Percentiles rank a stretch among this genome's conserved stretches.
phyloP scores from a whole-genome alignment of 2,888 invertebrate species.

The Diarsia dahlii region DNA sequence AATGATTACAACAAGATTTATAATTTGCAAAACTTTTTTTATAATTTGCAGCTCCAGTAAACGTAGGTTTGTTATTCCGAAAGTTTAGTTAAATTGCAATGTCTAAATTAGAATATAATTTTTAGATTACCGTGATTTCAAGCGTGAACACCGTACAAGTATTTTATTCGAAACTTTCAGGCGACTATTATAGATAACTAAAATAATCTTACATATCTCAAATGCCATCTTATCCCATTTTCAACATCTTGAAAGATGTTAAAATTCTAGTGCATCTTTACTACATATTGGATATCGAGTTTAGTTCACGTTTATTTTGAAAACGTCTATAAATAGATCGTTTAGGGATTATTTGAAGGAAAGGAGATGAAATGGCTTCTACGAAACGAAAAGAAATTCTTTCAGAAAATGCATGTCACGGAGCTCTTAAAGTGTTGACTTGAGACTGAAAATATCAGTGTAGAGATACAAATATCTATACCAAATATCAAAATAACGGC shows the following conservation, averaged over 20 bases:
- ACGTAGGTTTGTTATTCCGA: not conserved
- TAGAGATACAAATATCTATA: too few relatives aligned
- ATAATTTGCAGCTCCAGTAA: not conserved
- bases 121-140: not conserved
- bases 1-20: too few relatives aligned
- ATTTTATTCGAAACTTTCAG: not conserved
- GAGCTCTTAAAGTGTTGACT: not conserved
- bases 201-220: constrained; percentile 1
- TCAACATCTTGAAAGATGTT: not conserved
- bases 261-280: constrained; percentile 24
- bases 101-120: not conserved
- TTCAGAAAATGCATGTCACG: not conserved
- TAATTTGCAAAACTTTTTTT: too few relatives aligned
- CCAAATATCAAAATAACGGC: too few relatives aligned
- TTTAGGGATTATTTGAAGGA: constrained; percentile 2
- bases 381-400: not conserved
- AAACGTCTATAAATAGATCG: constrained; percentile 2
- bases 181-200: constrained; percentile 11
- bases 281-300: constrained; percentile 35
- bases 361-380: not conserved
- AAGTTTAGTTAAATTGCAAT: not conserved
- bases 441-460: not conserved
- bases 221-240: constrained; percentile 16
- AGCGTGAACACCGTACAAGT: not conserved
- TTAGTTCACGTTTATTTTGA: constrained; percentile 16